These are phyloP conservation scores for Diabrotica undecimpunctata DNA, from an alignment of 1,140 invertebrate species.

Conservation along the genomic window DNA sequence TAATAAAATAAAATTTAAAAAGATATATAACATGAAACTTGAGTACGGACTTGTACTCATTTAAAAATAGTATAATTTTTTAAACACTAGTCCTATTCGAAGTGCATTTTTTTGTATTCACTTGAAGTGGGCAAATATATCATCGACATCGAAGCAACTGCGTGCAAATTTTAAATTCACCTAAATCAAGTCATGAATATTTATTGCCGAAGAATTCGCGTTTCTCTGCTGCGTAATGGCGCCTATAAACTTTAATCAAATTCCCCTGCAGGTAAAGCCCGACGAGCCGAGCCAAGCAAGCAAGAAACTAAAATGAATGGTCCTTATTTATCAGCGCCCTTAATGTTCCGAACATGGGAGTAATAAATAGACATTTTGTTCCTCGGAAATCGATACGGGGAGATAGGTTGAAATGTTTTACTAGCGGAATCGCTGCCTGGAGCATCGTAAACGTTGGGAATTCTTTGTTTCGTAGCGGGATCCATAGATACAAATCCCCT, in stretches of 20 bases:
- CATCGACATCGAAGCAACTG: neutral
- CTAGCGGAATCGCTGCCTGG: conserved; percentile 30
- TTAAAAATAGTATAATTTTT: too few relatives aligned
- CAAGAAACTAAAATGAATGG: conserved; percentile 11
- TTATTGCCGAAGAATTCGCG: conserved; percentile 14
- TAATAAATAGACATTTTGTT: conserved; percentile 17
- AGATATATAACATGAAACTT: too few relatives aligned
- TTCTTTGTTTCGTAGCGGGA: conserved; percentile 10
- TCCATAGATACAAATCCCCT: conserved; percentile 14
- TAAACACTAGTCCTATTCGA: too few relatives aligned
- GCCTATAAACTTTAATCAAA: conserved; percentile 11
- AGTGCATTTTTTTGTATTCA: too few relatives aligned
- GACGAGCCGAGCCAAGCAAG: neutral
- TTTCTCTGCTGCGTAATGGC: conserved; percentile 5
- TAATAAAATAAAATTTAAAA: too few relatives aligned
- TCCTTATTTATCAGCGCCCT: conserved; percentile 15
- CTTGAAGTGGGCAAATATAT: too few relatives aligned
- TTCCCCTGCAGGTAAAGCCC: conserved; percentile 1
- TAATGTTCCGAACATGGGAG: conserved; percentile 11
- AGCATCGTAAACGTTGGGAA: conserved; percentile 34
- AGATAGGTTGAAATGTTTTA: conserved; percentile 33
- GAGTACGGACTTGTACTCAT: too few relatives aligned
- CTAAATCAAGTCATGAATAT: conserved; percentile 2
- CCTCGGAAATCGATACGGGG: conserved; percentile 26
- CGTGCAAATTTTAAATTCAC: neutral